Evolutionary conservation across 1,140 invertebrate genomes (phyloP).

Genomic region (Zophobas atratus): DNA sequence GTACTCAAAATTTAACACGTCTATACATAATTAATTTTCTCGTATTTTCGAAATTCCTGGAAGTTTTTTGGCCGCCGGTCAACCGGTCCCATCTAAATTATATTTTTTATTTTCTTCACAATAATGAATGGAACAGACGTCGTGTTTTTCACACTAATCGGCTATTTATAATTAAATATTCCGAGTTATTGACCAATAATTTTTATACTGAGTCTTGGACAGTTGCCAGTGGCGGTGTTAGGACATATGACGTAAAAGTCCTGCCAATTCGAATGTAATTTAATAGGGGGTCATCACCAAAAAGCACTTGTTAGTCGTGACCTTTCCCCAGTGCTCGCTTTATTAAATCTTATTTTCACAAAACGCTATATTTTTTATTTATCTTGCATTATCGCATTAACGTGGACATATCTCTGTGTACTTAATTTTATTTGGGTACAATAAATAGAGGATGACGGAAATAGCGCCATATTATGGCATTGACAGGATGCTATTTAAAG

Average conservation of each 20-base stretch:
- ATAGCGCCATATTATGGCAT: neutral
- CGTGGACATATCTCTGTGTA: constrained; percentile 4
- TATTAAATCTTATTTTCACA: constrained; percentile 22
- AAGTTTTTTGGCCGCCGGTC: neutral
- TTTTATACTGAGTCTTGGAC: neutral
- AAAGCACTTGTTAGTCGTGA: constrained; percentile 27
- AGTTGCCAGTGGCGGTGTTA: neutral
- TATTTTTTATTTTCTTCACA: neutral
- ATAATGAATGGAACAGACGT: neutral
- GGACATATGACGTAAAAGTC: neutral
- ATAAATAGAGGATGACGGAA: constrained; percentile 23
- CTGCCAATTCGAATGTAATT: constrained; percentile 12
- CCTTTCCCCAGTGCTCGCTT: constrained; percentile 13
- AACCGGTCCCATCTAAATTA: neutral
- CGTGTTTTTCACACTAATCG: neutral
- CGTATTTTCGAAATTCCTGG: neutral
- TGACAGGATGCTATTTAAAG: neutral
- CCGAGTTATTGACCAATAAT: neutral
- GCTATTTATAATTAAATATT: constrained; percentile 1
- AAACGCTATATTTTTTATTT: constrained; percentile 4
- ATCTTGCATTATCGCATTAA: constrained; percentile 3
- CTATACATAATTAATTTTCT: too few relatives aligned
- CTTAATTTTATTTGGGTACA: neutral
- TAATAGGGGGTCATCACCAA: constrained; percentile 33
- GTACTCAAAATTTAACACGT: too few relatives aligned